Base-by-base conservation (phyloP, 2,113 vertebrate genomes). In the Charina bottae region DNA sequence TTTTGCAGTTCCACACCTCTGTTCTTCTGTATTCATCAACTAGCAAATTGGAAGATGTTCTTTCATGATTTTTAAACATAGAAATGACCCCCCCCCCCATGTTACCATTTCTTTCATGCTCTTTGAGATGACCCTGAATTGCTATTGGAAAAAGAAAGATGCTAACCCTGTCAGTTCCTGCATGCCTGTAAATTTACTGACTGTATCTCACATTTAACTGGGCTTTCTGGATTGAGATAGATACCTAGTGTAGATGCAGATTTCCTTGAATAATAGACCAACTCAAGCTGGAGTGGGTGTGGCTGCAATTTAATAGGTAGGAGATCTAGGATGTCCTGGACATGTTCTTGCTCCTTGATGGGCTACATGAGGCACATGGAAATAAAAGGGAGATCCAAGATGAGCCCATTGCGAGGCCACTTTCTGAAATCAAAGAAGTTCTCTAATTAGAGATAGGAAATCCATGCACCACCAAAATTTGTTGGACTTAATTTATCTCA, bases 41-140 rank as follows among this genome's bases (percentile, higher is more conserved):
- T 95, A 93, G 93, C 92, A 93, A 72, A 90, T 94, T 91, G 91
- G 85, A 85, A 87, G 94, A 96, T 95, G 72, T n/a, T 54, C 26
- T 93, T 96, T 84, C 94, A 93, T 95, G 92, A 94, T 93, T 88
- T 91, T 94, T 95, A 95, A 95, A 93, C 92, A 94, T 93, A 96
- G 78, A 92, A 37, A 83, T 3, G 0, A 15, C 42, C 42, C 42
- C 56, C n/a, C 33, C 90, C 88, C 83, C 46, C 13, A 0, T 95
- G 7, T 37, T 42, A 21, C 15, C 72, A 78, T 78, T 19, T 78
- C 21, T 78, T 94, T 68, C 17, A 78, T 37, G 72, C 33, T 78
- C 19, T 78, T 78, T 78, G 33, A 96, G 93, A 96, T 2, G 94
- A 88, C 55, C 88, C 64, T 58, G 93, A 56, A 89, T 92, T 90